These are phyloP conservation scores for Periphyllus acericola DNA, from an alignment of 2,888 invertebrate genomes.

Conservation along the genomic window DNA sequence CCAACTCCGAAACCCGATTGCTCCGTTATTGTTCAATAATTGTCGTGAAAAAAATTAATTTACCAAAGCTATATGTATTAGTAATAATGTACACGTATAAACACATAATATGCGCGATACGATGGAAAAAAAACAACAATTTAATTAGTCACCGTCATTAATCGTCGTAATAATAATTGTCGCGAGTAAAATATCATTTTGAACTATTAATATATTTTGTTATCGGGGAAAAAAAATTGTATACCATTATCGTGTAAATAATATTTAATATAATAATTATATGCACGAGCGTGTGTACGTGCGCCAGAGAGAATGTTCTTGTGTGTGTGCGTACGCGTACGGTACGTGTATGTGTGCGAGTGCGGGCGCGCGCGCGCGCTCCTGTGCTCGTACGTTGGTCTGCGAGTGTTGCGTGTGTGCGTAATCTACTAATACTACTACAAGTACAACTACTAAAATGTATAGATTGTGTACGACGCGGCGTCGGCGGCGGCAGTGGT, in stretches of 20 bases:
- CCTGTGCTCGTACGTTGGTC: background rate
- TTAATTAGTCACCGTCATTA: conserved; percentile 28
- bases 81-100: background rate
- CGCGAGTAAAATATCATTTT: conserved; percentile 8
- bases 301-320: background rate
- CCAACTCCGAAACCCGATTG: background rate
- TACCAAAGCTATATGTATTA: background rate
- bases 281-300: conserved; percentile 2
- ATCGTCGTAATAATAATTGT: conserved; percentile 28
- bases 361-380: background rate
- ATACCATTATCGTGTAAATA: conserved; percentile 30
- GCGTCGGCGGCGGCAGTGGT: background rate
- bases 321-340: background rate
- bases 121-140: conserved; percentile 24
- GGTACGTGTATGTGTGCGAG: background rate
- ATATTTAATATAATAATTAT: conserved; percentile 34
- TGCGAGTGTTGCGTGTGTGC: background rate
- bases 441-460: conserved; percentile 1
- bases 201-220: conserved; percentile 5
- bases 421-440: conserved; percentile 25
- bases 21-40: background rate
- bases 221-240: conserved; percentile 24
- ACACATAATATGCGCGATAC: background rate
- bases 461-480: background rate
- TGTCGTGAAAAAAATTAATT: background rate